Evolutionary conservation across 2,888 invertebrate genomes (phyloP).

Genomic region (Eulithis prunata): DNA sequence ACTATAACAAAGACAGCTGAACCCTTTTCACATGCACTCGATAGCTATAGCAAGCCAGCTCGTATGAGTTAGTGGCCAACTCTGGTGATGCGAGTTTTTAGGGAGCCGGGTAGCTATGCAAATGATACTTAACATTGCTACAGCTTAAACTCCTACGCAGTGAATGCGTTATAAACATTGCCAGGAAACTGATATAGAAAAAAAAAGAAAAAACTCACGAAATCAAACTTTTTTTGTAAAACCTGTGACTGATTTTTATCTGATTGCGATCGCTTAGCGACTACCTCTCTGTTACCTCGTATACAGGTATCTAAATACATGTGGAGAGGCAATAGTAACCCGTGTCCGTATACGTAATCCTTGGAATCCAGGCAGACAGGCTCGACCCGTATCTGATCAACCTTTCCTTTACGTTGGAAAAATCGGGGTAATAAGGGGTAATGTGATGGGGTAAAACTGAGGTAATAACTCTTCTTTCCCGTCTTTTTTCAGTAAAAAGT

Average conservation of each 20-base stretch:
- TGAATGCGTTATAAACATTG: too few species aligned
- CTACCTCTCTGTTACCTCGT: background rate
- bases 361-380: conserved; percentile 20
- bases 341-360: conserved; percentile 23
- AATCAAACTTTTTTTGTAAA: too few species aligned
- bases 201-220: too few species aligned
- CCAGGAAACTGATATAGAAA: too few species aligned
- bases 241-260: too few species aligned
- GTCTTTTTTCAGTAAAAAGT: background rate
- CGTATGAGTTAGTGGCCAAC: background rate
- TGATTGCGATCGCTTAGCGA: background rate
- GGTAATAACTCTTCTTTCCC: background rate
- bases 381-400: conserved; percentile 19
- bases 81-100: too few species aligned
- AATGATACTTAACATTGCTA: too few species aligned
- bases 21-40: conserved; percentile 6
- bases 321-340: conserved; percentile 11
- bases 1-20: conserved; percentile 22
- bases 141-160: too few species aligned
- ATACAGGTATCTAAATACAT: background rate
- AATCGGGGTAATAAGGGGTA: conserved; percentile 11
- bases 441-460: conserved; percentile 13
- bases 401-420: conserved; percentile 9
- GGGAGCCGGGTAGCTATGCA: too few species aligned
- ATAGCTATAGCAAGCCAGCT: background rate